These are phyloP conservation scores for Perithous albicinctus DNA, from an alignment of 2,888 invertebrate species.

Conservation along the genomic window DNA sequence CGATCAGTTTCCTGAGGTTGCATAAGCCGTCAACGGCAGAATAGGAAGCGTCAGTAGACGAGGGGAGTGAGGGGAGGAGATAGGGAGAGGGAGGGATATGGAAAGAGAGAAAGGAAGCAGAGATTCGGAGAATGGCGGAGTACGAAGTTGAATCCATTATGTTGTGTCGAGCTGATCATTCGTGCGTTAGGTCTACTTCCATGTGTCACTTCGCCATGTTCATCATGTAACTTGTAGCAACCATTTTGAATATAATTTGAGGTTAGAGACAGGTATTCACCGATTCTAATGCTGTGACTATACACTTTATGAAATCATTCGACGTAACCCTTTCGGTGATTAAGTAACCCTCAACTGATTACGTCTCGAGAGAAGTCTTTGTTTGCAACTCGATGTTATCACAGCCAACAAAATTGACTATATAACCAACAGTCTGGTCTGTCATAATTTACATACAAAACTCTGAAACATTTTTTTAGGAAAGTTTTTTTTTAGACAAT, in stretches of 20 bases:
- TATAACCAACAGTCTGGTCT: too few species aligned
- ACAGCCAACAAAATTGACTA: too few species aligned
- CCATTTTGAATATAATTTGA: constrained; percentile 16
- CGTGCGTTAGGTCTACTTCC: constrained; percentile 55
- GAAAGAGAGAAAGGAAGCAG: too few species aligned
- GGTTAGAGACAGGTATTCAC: constrained; percentile 6
- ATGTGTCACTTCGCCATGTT: constrained; percentile 31
- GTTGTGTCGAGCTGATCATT: constrained; percentile 61
- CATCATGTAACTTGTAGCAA: constrained; percentile 12
- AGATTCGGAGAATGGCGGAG: constrained; percentile 58
- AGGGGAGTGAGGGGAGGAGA: constrained; percentile 54
- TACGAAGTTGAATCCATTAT: constrained; percentile 59
- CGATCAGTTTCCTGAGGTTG: constrained; percentile 81
- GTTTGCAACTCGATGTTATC: too few species aligned
- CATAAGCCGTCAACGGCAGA: constrained; percentile 82
- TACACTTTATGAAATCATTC: constrained; percentile 1
- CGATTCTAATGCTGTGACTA: not conserved
- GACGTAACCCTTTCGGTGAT: not conserved
- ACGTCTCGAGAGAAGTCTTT: not conserved
- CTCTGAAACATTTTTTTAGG: too few species aligned
- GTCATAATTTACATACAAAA: too few species aligned
- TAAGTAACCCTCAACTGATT: constrained; percentile 6
- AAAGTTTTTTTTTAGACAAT: too few species aligned
- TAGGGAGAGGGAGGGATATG: too few species aligned
- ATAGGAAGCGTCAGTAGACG: constrained; percentile 50